Evolutionary conservation across 2,113 vertebrate species (phyloP).

Genomic region (Philantomba maxwellii): DNA sequence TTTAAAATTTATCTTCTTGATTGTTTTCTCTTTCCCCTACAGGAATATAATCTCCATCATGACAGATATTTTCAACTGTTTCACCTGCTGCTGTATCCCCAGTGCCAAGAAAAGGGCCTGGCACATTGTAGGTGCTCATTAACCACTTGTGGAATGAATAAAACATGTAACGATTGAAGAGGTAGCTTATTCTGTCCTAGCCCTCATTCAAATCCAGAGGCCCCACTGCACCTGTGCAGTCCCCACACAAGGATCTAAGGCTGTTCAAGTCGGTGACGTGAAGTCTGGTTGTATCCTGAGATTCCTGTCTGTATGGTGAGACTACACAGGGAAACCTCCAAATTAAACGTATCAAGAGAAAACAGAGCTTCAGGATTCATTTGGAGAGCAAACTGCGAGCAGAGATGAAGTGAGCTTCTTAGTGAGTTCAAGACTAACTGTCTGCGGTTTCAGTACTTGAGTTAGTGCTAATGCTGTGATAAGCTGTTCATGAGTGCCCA

Average conservation of each 20-base stretch:
- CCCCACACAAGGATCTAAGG: background rate
- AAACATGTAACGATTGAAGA: background rate
- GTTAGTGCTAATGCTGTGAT: background rate
- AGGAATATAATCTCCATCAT: background rate
- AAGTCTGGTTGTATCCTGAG: background rate
- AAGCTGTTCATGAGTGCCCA: background rate
- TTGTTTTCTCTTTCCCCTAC: background rate
- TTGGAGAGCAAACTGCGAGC: constrained; percentile 22
- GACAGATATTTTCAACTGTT: background rate
- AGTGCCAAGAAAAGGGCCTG: background rate
- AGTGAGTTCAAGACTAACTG: constrained; percentile 12
- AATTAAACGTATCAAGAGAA: background rate
- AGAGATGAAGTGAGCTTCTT: constrained; percentile 15
- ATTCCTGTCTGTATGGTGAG: background rate
- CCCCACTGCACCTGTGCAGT: rapidly evolving
- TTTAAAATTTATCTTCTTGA: background rate
- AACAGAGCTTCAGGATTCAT: background rate
- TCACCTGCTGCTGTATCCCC: background rate
- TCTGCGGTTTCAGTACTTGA: background rate
- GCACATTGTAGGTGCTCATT: background rate
- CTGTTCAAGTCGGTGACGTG: rapidly evolving
- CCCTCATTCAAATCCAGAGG: background rate
- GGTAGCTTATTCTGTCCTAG: background rate
- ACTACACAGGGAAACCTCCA: background rate
- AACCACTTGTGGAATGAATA: background rate